These are phyloP conservation scores for Rapana venosa DNA, from an alignment of 2,888 invertebrate genomes.

Conservation along the genomic window DNA sequence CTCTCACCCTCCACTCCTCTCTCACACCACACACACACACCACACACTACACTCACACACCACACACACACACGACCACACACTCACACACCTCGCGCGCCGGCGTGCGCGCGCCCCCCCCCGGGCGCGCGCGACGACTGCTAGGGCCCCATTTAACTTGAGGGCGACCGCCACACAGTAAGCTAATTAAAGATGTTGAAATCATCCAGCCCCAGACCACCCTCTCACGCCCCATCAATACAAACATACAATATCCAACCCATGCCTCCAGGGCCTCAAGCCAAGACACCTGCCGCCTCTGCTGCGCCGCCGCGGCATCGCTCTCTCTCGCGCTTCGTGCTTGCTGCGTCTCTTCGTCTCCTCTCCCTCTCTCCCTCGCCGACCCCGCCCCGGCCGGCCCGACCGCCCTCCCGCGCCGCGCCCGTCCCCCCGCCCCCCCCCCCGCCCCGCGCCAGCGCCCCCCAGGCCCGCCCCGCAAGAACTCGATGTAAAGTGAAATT, in stretches of 20 bases:
- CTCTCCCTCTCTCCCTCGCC: not conserved
- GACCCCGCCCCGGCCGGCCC: not conserved
- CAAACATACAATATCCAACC: no score
- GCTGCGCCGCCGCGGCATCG: no score
- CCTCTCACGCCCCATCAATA: not conserved
- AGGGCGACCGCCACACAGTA: no score
- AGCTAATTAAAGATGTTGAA: no score
- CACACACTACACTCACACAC: not conserved
- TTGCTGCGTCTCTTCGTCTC: no score
- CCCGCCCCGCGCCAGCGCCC: not conserved
- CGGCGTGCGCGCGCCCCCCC: not conserved
- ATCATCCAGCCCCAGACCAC: not conserved
- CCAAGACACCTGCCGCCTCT: no score
- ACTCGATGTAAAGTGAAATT: not conserved
- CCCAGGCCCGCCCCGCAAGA: no score
- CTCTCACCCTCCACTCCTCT: not conserved
- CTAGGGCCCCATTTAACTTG: not conserved
- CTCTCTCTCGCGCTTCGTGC: no score
- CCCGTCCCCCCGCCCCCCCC: not conserved
- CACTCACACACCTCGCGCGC: not conserved
- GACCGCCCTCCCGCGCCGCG: not conserved
- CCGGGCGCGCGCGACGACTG: not conserved
- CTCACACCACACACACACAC: not conserved
- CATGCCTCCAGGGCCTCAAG: no score
- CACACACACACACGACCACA: not conserved